Conservation (phyloP, 2,888 invertebrate species). For the Philaethria dido region DNA sequence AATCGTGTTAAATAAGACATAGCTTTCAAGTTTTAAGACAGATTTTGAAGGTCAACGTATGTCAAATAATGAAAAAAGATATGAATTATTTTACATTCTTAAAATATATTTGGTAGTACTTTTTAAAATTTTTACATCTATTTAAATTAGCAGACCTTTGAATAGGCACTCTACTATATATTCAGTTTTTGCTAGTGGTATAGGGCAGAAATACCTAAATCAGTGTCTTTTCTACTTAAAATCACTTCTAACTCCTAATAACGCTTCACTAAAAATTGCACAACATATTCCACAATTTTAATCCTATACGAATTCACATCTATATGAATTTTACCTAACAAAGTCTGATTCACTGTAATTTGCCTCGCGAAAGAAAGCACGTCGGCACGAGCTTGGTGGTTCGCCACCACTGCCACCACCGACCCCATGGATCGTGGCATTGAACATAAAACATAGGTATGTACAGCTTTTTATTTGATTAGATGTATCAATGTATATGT, state of each 20-base stretch:
- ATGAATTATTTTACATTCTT: too few relatives aligned
- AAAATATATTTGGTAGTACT: too few relatives aligned
- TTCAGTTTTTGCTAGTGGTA: too few relatives aligned
- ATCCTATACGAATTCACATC: background rate
- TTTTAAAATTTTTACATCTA: too few relatives aligned
- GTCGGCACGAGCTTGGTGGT: constrained; percentile 70
- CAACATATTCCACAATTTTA: background rate
- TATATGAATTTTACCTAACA: constrained; percentile 14
- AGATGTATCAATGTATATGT: background rate
- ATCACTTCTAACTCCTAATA: background rate
- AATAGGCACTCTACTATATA: too few relatives aligned
- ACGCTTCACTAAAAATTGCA: background rate
- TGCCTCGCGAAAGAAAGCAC: constrained; percentile 52
- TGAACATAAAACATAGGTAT: constrained; percentile 50
- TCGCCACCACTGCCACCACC: constrained; percentile 67
- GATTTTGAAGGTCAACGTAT: background rate
- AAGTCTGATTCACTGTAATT: constrained; percentile 10
- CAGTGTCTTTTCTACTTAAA: background rate
- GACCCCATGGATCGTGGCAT: constrained; percentile 49
- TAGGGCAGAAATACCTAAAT: too few relatives aligned
- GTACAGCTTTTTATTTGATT: constrained; percentile 31
- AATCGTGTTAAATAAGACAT: background rate
- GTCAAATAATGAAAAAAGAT: background rate
- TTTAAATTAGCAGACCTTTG: too few relatives aligned
- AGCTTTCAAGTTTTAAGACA: background rate